Evolutionary conservation across 2,888 invertebrate species (phyloP).

Genomic region (Lasiommata megera): DNA sequence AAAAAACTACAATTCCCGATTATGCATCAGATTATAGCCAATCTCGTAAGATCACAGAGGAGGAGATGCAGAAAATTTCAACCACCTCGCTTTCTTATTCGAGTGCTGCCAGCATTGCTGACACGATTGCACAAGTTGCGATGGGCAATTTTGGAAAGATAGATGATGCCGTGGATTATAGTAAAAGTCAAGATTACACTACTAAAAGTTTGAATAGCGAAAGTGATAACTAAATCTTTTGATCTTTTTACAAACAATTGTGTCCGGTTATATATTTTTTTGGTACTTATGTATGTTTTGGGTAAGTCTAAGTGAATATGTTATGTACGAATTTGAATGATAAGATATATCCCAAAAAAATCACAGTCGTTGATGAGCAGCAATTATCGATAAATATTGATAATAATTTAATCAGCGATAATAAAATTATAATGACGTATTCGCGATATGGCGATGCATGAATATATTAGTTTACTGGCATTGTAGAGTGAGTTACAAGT

Average conservation of each 20-base stretch:
- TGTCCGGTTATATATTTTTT: neutral
- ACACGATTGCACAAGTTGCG: conserved; percentile 69
- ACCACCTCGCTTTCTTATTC: conserved; percentile 73
- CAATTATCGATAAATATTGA: conserved; percentile 35
- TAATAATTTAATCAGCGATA: conserved; percentile 37
- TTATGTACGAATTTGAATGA: conserved; percentile 19
- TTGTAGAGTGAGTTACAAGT: conserved; percentile 28
- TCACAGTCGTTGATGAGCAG: conserved; percentile 39
- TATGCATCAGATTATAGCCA: conserved; percentile 76
- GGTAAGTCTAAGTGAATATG: neutral
- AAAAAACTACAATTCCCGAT: conserved; percentile 77
- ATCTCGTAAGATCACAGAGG: conserved; percentile 81
- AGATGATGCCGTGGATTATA: conserved; percentile 66
- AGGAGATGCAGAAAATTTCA: conserved; percentile 69
- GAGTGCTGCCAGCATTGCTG: conserved; percentile 61
- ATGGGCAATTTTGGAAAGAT: conserved; percentile 69
- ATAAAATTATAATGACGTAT: conserved; percentile 36
- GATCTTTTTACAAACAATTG: no score
- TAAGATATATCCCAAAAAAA: conserved; percentile 35
- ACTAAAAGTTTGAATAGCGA: conserved; percentile 54
- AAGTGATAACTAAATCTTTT: conserved; percentile 29
- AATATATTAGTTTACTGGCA: conserved; percentile 27
- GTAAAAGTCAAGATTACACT: conserved; percentile 66
- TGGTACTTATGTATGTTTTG: neutral
- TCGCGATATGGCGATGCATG: conserved; percentile 32